Base-by-base conservation (phyloP, 2,113 vertebrate species). In the Syrmaticus mikado region DNA sequence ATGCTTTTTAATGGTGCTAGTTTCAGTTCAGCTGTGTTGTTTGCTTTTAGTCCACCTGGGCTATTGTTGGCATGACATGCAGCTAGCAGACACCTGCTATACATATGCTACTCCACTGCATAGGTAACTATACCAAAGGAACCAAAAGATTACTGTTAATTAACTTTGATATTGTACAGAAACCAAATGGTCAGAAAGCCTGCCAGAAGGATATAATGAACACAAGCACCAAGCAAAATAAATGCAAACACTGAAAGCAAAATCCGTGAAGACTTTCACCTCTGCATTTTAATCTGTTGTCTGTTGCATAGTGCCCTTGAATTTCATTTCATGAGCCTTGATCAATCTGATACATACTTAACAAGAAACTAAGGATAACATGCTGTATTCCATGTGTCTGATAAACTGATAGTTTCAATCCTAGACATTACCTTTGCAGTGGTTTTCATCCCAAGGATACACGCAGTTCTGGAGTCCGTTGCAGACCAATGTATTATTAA, bases 361-460 rank as follows among this genome's bases (percentile, higher is more conserved):
- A 65, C 8, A 71, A 80, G 53, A 80, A 78, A 62, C n/a, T 78
- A 72, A 80, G 21, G 11, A 46, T 64, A 55, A 53, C 22, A 34
- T 9, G 6, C 27, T 89, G 19, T 45, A 30, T 61, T 11, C 52
- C 10, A 28, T 4, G 6, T 25, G 28, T 45, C 32, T n/a, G 58
- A 53, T 46, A 11, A 43, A 30, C 64, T 38, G 41, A 40, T 36
- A 17, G 76, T 92, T 91, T 13, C 11, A 77, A 3, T 52, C 65
- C 73, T 67, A 55, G 8, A 30, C 80, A 88, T 99, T 98, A 99
- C 99, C 99, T 99, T 99, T 99, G 94, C 99, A 99, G 58, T 99
- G 99, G 92, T 99, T 99, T 97, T 99, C 99, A 72, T 99, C 99
- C 99, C 99, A 99, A 74, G 99, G 99, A 93, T 99, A 99, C 60